Evolutionary conservation across 2,888 invertebrate genomes (phyloP), one percentile per base, ranked within the genome.

Genomic region (Meta bourneti): DNA sequence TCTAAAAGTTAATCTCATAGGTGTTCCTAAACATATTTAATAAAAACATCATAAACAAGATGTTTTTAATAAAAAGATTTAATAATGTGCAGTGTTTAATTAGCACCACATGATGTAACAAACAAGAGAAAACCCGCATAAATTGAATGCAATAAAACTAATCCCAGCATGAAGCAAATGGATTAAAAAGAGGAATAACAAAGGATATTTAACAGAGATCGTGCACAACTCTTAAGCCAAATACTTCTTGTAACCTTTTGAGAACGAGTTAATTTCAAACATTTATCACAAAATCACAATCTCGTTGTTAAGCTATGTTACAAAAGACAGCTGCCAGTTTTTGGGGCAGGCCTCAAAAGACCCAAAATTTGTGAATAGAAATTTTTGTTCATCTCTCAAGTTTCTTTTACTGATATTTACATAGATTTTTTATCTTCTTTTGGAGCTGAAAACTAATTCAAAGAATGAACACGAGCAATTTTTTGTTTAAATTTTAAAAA

Each of bases 51-150:
- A 69, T 48, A 69, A 69, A 70, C 34, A 61, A 69, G 49, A 19
- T 16, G 13, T 69, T 20, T 70, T 81, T 69, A 61, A 69, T 48
- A 75, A 74, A 84, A 77, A 85, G 61, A 79, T 52, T 20, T n/a
- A 79, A 69, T n/a, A 49, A 71, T 72, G 85, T 84, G 75, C 49
- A n/a, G 34, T 48, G 13, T 51, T 71, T 61, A 34, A 70, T 77
- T 20, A 85, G 85, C 85, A 85, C 77, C 75, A n/a, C 34, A 75
- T 7, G n/a, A 54, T 34, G 19, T 20, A 61, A 85, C 72, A 83
- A 20, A 74, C 8, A 70, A 49, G 49, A 70, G 75, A 77, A n/a
- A 85, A 85, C 75, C 85, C 85, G 69, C 75, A 61, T 61, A 61
- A 77, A n/a, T 75, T 85, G 16, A 85, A 72, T 72, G 75, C 54